A percentile compares a stretch with the other conserved stretches of the same genome.
These are phyloP conservation scores for Trachurus trachurus DNA, from an alignment of 2,797 vertebrate genomes.

Conservation along the genomic window DNA sequence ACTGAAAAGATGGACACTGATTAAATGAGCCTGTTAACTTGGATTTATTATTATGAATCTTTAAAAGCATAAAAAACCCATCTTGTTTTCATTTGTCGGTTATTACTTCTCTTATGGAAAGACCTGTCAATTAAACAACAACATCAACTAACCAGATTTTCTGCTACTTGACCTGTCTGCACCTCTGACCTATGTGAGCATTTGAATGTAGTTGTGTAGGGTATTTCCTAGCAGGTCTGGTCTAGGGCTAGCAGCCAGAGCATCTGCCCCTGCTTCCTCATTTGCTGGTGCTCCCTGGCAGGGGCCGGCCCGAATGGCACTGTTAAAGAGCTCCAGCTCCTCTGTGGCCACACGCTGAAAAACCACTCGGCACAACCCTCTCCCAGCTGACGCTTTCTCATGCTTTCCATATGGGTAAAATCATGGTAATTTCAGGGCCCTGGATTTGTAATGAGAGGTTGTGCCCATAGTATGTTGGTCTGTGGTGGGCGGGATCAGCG, in stretches of 20 bases:
- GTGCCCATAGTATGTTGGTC: constrained; percentile 77
- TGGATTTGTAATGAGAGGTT: constrained; percentile 86
- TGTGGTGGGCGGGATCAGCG: constrained; percentile 84
- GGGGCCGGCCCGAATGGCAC: constrained; percentile 72
- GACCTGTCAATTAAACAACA: background rate
- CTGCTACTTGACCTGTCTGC: constrained; percentile 37
- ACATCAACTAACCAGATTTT: background rate
- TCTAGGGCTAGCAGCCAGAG: constrained; percentile 67
- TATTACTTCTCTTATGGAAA: background rate
- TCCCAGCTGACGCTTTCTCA: constrained; percentile 81
- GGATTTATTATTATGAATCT: background rate
- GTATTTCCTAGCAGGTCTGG: constrained; percentile 67
- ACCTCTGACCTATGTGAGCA: constrained; percentile 24
- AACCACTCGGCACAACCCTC: constrained; percentile 76
- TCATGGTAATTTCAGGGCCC: constrained; percentile 84
- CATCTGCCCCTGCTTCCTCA: constrained; percentile 75
- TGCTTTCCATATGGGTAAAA: constrained; percentile 84
- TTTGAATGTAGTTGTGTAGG: constrained; percentile 42
- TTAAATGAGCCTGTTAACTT: background rate
- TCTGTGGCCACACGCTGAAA: constrained; percentile 81
- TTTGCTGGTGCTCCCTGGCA: constrained; percentile 66
- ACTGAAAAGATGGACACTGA: background rate
- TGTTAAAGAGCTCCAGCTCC: constrained; percentile 73
- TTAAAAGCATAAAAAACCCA: background rate
- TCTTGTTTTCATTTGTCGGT: background rate